Evolutionary conservation across 2,797 vertebrate species (phyloP).

Genomic region (Ambastaia sidthimunki): DNA sequence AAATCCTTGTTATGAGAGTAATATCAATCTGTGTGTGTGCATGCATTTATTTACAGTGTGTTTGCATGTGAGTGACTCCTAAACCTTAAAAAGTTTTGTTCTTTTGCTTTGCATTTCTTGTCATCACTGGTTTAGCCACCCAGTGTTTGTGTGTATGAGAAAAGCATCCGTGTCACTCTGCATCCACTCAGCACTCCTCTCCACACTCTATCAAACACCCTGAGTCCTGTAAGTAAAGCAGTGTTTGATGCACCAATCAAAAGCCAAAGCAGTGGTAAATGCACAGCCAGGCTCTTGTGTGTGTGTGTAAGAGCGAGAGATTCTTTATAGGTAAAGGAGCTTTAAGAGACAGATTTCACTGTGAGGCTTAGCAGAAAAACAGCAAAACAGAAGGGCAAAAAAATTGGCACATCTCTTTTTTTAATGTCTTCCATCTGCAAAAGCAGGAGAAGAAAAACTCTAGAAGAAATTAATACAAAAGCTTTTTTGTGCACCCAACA

Average conservation of each 20-base stretch:
- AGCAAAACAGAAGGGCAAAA: slow-evolving; percentile 18
- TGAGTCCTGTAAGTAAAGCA: slow-evolving; percentile 17
- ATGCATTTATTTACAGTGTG: too few species aligned
- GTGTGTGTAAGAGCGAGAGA: not conserved
- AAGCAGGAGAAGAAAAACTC: not conserved
- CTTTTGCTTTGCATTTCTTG: not conserved
- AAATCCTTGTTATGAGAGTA: too few species aligned
- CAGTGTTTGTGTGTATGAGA: slow-evolving; percentile 3
- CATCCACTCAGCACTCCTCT: slow-evolving; percentile 39
- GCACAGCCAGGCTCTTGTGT: not conserved
- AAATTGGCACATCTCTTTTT: slow-evolving; percentile 10
- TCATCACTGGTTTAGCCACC: not conserved
- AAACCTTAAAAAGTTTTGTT: not conserved
- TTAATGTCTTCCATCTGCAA: slow-evolving; percentile 16
- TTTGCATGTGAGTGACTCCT: too few species aligned
- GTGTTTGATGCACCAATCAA: slow-evolving; percentile 42
- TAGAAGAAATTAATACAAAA: slow-evolving; percentile 11
- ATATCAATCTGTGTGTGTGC: too few species aligned
- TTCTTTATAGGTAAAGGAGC: slow-evolving; percentile 21
- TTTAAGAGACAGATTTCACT: slow-evolving; percentile 36
- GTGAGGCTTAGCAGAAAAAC: slow-evolving; percentile 24
- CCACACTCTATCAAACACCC: slow-evolving; percentile 20
- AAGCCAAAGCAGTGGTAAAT: slow-evolving; percentile 23
- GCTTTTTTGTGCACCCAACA: slow-evolving; percentile 4
- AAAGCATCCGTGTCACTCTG: slow-evolving; percentile 36